These are phyloP conservation scores for Lerema accius DNA, from an alignment of 1,140 invertebrate genomes.

Conservation along the genomic window DNA sequence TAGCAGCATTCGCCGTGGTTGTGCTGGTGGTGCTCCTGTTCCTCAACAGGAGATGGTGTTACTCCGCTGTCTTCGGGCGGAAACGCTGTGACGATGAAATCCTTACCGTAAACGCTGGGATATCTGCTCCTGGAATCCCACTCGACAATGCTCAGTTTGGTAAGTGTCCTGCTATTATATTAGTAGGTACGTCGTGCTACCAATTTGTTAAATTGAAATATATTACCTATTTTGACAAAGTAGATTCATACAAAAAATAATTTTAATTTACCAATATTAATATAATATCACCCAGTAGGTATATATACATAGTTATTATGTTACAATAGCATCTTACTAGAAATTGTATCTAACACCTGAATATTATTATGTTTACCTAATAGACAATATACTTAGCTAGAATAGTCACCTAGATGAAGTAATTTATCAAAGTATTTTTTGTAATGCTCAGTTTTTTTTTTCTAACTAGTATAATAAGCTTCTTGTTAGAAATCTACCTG, in stretches of 20 bases:
- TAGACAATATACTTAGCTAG: background rate
- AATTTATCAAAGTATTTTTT: background rate
- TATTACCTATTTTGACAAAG: background rate
- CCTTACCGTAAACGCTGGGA: conserved; percentile 63
- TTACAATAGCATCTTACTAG: conserved; percentile 7
- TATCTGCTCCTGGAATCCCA: conserved; percentile 50
- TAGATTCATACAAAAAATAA: background rate
- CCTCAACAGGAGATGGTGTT: conserved; percentile 72
- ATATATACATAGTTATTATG: background rate
- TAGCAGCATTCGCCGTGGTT: conserved; percentile 71
- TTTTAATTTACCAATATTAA: too few species aligned
- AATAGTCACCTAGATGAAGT: background rate
- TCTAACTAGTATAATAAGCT: background rate
- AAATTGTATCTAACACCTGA: background rate
- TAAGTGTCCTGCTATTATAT: conserved; percentile 37
- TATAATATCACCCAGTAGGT: too few species aligned
- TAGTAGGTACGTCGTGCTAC: background rate
- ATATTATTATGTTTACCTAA: background rate
- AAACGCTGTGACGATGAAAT: conserved; percentile 76
- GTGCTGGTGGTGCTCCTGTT: conserved; percentile 75
- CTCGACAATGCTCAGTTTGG: conserved; percentile 74
- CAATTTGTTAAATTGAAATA: background rate
- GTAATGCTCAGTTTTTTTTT: background rate
- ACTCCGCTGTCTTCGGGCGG: conserved; percentile 56
- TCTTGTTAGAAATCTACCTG: too few species aligned